phyloP scores from a whole-genome alignment of 2,113 vertebrate genomes.

The Chaenocephalus aceratus region DNA sequence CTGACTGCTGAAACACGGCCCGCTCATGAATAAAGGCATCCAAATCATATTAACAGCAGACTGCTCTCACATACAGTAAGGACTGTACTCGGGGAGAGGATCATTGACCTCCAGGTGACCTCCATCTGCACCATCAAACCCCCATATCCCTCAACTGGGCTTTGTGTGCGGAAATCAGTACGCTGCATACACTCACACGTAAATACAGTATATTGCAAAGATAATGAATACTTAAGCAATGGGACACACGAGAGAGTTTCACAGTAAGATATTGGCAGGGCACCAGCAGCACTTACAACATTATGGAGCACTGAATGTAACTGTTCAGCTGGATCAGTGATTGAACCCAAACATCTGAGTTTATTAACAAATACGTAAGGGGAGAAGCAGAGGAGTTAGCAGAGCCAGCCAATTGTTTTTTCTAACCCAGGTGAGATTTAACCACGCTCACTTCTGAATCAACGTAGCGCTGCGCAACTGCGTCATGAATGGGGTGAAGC shows the following conservation, averaged over 20 bases:
- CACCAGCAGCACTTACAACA: not conserved
- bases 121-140: not conserved
- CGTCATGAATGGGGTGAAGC: no score
- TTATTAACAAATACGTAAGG: no score
- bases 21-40: slow-evolving; percentile 33
- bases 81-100: slow-evolving; percentile 16
- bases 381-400: no score
- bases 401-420: no score
- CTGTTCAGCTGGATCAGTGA: not conserved
- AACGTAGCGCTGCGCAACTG: no score
- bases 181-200: not conserved
- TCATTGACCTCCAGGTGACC: slow-evolving; percentile 47
- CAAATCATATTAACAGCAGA: slow-evolving; percentile 40
- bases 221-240: slow-evolving; percentile 5
- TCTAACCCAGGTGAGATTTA: no score
- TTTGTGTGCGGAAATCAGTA: slow-evolving; percentile 1
- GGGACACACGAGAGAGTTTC: not conserved
- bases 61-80: slow-evolving; percentile 18
- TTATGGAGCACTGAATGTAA: not conserved
- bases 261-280: not conserved
- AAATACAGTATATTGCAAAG: not conserved
- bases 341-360: no score
- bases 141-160: not conserved
- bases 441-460: no score
- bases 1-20: slow-evolving; percentile 29